Evolutionary conservation across 1,140 invertebrate genomes (phyloP), one percentile per base, ranked within the genome.

Genomic region (Nilaparvata lugens): DNA sequence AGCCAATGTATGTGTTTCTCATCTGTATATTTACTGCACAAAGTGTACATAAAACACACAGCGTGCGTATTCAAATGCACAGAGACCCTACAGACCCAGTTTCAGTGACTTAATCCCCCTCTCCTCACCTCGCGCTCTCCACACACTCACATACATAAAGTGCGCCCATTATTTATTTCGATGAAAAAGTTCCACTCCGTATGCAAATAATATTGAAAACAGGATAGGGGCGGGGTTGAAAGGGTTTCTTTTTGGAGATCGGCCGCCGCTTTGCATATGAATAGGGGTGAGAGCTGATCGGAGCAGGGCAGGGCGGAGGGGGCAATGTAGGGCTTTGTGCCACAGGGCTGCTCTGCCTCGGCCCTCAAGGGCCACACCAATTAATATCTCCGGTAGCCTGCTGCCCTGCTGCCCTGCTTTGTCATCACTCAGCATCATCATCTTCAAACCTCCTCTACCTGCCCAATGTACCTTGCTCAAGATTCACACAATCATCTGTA

Each of bases 201-300:
- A 60, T 60, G 59, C 59, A 60, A 60, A 60, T 60, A 54, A 54
- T 60, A 54, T 60, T 52, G 48, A 52, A 31, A 60, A 51, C 45
- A 48, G 57, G 40, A 52, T 60, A 51, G 18, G 52, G 18, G 28
- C 28, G 35, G 43, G 42, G 21, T 38, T 52, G 59, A 55, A 60
- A 60, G 59, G 59, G 59, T 60, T 60, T 48, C 51, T 60, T 60
- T 53, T 40, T 19, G 25, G 52, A 60, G 55, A 60, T 60, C 59
- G 53, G 52, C 52, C 43, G 43, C 28, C 43, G 52, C 38, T 60
- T 60, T 60, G 59, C 59, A 60, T 60, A 60, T 60, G 51, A 60
- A 60, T 60, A 35, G 59, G 19, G 35, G 19, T 23, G 23, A 31
- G 48, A 52, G 57, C 14, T 14, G 25, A 55, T 28, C 11, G 5